These are phyloP conservation scores for Albula goreensis DNA, from an alignment of 2,113 vertebrate species.

Conservation along the genomic window DNA sequence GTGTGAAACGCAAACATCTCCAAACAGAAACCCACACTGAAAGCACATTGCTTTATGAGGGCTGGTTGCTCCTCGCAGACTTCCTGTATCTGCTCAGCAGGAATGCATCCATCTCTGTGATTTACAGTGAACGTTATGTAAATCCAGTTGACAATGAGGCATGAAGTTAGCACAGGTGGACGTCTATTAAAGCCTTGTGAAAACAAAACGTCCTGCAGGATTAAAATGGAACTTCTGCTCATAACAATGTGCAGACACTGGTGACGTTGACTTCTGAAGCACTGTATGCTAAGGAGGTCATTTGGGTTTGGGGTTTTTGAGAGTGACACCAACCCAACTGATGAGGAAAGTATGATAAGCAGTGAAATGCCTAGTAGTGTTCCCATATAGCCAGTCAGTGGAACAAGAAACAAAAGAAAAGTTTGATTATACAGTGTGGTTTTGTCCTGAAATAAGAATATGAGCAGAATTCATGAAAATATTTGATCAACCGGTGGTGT, in stretches of 20 bases:
- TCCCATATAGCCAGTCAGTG: no score
- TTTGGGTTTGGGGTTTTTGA: no score
- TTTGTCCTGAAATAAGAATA: no score
- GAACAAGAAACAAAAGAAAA: no score
- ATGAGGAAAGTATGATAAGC: no score
- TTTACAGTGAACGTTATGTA: background rate
- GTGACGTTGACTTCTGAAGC: background rate
- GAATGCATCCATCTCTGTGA: background rate
- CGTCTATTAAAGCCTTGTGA: background rate
- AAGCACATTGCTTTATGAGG: background rate
- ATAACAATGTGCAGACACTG: background rate
- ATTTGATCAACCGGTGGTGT: no score
- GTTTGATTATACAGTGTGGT: no score
- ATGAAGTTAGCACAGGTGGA: conserved; percentile 6
- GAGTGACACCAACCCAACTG: no score
- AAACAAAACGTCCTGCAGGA: background rate
- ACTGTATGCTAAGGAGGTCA: background rate
- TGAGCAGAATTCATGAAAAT: no score
- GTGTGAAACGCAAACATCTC: conserved; percentile 26
- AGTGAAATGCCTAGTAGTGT: no score
- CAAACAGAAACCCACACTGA: conserved; percentile 48
- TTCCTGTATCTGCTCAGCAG: conserved; percentile 22
- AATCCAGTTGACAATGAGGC: background rate
- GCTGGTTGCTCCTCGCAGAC: conserved; percentile 28
- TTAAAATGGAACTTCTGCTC: conserved; percentile 22